phyloP scores from a whole-genome alignment of 2,113 vertebrate species.

The Oophaga pumilio region DNA sequence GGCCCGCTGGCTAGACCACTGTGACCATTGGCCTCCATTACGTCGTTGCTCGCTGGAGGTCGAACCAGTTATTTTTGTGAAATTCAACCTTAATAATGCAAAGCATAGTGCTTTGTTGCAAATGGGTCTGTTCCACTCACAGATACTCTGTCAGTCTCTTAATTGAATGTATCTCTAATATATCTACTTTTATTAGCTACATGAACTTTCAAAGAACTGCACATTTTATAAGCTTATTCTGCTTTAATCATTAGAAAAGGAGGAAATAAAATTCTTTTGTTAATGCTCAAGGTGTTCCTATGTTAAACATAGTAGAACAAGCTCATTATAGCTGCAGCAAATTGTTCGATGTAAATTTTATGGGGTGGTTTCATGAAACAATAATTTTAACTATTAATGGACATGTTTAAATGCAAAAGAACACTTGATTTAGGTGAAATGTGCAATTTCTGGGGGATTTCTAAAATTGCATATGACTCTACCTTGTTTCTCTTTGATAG shows the following conservation, averaged over 20 bases:
- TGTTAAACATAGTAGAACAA: conserved; percentile 9
- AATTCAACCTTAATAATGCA: too few species aligned
- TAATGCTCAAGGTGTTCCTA: conserved; percentile 6
- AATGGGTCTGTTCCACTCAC: too few species aligned
- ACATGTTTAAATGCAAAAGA: conserved; percentile 29
- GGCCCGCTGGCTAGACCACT: too few species aligned
- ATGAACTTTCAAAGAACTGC: background rate
- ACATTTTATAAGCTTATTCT: background rate
- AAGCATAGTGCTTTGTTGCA: too few species aligned
- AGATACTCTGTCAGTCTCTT: background rate
- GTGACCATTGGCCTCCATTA: too few species aligned
- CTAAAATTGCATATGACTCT: conserved; percentile 39
- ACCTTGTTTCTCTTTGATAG: conserved; percentile 37
- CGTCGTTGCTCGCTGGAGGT: too few species aligned
- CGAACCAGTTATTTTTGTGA: too few species aligned
- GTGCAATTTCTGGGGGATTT: conserved; percentile 25
- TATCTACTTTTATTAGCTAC: background rate
- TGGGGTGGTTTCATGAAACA: conserved; percentile 6
- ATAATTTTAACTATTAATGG: conserved; percentile 19
- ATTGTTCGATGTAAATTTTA: conserved; percentile 28
- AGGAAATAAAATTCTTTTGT: conserved; percentile 10
- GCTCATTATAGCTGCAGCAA: conserved; percentile 11
- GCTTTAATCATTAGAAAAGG: background rate
- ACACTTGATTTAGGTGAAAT: conserved; percentile 29
- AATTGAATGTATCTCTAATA: background rate